A percentile compares a stretch with the other conserved stretches of the same genome.
These are phyloP conservation scores for Pangasius larnaudii DNA, from an alignment of 2,797 vertebrate genomes.

Conservation along the genomic window DNA sequence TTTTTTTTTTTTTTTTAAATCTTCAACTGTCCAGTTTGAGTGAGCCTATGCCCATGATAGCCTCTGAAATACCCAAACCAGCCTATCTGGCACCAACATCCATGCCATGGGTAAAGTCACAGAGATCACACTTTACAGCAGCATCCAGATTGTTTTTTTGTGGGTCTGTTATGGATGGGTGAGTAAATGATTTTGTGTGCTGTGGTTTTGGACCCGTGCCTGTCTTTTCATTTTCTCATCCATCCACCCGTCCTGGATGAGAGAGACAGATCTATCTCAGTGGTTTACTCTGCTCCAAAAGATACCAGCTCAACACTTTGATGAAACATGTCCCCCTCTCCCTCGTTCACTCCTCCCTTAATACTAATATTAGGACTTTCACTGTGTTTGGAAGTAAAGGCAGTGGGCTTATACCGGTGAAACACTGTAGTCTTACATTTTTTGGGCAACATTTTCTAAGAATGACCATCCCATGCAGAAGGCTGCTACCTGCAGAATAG, in stretches of 20 bases:
- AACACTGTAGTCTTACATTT: background rate
- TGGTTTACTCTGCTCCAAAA: background rate
- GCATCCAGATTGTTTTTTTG: background rate
- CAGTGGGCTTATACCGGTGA: background rate
- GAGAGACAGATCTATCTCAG: constrained; percentile 3
- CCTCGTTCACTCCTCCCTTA: background rate
- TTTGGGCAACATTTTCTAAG: background rate
- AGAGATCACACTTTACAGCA: background rate
- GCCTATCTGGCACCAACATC: background rate
- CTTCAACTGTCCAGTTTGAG: background rate
- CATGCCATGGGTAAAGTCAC: background rate
- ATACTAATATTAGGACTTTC: background rate
- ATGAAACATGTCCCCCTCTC: background rate
- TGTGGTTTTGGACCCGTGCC: background rate
- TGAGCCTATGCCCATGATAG: background rate
- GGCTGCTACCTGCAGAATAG: background rate
- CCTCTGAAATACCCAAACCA: background rate
- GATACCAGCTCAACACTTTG: background rate
- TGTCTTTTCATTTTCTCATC: background rate
- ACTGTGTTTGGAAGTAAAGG: background rate
- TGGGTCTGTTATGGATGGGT: background rate
- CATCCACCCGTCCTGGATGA: background rate
- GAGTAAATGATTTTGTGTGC: background rate
- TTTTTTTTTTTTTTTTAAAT: background rate
- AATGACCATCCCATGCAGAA: background rate